Percentiles rank a stretch among this genome's conserved stretches.
phyloP scores from a whole-genome alignment of 1,140 invertebrate species.

The Scaptomyza hsui region DNA sequence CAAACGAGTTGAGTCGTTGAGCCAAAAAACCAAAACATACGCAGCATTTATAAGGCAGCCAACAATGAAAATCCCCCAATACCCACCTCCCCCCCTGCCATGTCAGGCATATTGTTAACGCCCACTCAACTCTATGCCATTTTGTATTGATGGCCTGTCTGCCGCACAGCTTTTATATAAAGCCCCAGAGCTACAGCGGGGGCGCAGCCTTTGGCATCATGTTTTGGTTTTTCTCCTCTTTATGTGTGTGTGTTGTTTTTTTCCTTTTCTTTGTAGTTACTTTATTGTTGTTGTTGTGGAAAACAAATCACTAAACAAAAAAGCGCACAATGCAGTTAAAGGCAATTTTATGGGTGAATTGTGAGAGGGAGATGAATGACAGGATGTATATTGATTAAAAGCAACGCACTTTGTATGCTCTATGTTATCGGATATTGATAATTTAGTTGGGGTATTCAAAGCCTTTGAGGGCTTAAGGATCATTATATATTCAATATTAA shows the following conservation, averaged over 20 bases:
- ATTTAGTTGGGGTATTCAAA: too few relatives aligned
- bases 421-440: not conserved
- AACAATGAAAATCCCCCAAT: constrained; percentile 57
- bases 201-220: constrained; percentile 74
- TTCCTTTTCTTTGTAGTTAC: constrained; percentile 24
- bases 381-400: constrained; percentile 6
- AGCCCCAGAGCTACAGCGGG: constrained; percentile 67
- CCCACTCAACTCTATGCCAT: constrained; percentile 81
- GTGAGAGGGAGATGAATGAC: constrained; percentile 28
- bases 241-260: constrained; percentile 29
- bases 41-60: constrained; percentile 79
- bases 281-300: constrained; percentile 47
- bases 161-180: constrained; percentile 81
- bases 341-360: constrained; percentile 51
- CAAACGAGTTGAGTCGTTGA: constrained; percentile 79
- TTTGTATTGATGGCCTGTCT: constrained; percentile 82
- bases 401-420: constrained; percentile 38
- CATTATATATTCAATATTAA: too few relatives aligned
- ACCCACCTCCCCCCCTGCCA: not conserved
- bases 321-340: constrained; percentile 77
- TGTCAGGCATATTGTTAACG: constrained; percentile 71
- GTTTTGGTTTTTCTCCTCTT: constrained; percentile 64
- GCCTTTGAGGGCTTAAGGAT: too few relatives aligned
- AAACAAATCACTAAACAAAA: constrained; percentile 78
- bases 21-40: constrained; percentile 82